Percentiles rank a stretch among this genome's conserved stretches.
Evolutionary conservation across 2,888 invertebrate genomes (phyloP).

Genomic region (Pegoplata infirma): DNA sequence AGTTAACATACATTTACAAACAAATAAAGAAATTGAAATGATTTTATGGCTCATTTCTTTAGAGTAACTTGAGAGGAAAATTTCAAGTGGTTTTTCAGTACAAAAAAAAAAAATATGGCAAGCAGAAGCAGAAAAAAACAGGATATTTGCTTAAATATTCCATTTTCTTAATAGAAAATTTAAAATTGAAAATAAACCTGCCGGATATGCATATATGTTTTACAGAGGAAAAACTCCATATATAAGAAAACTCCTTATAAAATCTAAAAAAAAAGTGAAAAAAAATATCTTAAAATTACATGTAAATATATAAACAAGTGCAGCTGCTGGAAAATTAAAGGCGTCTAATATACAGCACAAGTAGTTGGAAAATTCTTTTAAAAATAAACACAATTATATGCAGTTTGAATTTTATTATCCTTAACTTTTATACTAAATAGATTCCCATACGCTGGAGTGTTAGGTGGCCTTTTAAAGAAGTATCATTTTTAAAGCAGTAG

Average conservation of each 20-base stretch:
- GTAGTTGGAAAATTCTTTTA: constrained; percentile 26
- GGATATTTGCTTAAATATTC: constrained; percentile 62
- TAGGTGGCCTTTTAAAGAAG: not conserved
- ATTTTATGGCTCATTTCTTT: constrained; percentile 63
- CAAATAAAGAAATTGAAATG: constrained; percentile 59
- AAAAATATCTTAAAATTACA: too few species aligned
- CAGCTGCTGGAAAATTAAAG: constrained; percentile 61
- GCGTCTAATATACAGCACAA: constrained; percentile 32
- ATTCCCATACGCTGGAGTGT: too few species aligned
- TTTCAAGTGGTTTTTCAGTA: constrained; percentile 58
- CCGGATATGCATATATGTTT: constrained; percentile 50
- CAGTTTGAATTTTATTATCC: not conserved
- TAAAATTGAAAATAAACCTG: constrained; percentile 55
- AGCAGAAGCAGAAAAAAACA: constrained; percentile 22
- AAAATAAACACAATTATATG: constrained; percentile 36
- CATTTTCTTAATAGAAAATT: constrained; percentile 32
- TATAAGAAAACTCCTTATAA: too few species aligned
- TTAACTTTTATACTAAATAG: too few species aligned
- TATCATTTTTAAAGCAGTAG: constrained; percentile 50
- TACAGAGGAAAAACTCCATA: not conserved
- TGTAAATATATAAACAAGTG: constrained; percentile 48
- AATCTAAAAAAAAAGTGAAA: not conserved
- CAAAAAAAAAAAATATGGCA: constrained; percentile 33
- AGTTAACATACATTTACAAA: constrained; percentile 20
- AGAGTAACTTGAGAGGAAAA: constrained; percentile 60